Evolutionary conservation across 1,140 invertebrate species (phyloP).

Genomic region (Homarus americanus): DNA sequence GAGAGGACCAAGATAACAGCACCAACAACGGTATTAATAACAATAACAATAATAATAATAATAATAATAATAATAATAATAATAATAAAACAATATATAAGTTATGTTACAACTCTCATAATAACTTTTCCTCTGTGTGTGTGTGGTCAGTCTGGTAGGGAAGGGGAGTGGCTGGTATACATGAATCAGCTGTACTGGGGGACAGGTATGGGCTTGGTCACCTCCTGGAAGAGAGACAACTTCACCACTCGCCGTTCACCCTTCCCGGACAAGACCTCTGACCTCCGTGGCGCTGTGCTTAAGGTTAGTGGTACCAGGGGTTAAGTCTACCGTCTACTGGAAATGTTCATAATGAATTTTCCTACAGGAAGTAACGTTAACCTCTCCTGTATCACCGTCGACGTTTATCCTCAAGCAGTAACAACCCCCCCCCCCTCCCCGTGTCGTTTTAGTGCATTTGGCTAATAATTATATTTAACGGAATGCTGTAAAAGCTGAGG

Average conservation of each 20-base stretch:
- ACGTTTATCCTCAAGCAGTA: no score
- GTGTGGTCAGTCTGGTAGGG: not conserved
- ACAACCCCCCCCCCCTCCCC: no score
- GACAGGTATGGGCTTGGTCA: not conserved
- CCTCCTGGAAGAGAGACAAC: not conserved
- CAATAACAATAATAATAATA: no score
- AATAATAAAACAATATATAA: no score
- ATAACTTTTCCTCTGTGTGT: not conserved
- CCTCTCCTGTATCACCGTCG: no score
- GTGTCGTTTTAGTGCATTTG: no score
- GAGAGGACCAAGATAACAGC: not conserved
- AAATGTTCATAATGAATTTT: no score
- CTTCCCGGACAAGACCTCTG: constrained; percentile 43
- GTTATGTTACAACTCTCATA: not conserved
- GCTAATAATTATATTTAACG: no score
- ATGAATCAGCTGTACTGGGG: constrained; percentile 56
- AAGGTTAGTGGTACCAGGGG: constrained; percentile 39
- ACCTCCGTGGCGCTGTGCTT: constrained; percentile 32
- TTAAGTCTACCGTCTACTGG: no score
- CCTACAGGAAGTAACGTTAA: no score
- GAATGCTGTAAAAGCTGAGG: no score
- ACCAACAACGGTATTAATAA: not conserved
- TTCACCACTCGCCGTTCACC: constrained; percentile 2
- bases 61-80: no score
- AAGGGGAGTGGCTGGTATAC: constrained; percentile 17